phyloP scores from a whole-genome alignment of 2,113 vertebrate species.

The Willisornis vidua region DNA sequence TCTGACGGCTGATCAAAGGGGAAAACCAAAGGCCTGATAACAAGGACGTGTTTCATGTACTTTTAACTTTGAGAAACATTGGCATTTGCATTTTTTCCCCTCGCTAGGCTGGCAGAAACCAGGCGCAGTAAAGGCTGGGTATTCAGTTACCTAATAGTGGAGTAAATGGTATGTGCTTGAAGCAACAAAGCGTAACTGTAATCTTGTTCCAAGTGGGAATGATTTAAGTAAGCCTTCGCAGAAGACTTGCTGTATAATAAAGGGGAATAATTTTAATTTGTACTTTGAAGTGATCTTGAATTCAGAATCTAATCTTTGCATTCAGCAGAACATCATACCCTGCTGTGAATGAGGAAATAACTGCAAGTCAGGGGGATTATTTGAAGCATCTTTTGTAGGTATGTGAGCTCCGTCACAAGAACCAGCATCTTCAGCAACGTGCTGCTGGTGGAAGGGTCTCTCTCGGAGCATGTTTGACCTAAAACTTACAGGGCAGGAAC shows the following conservation, averaged over 20 bases:
- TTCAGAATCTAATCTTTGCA: constrained; percentile 66
- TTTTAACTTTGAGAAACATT: constrained; percentile 80
- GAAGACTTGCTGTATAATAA: constrained; percentile 69
- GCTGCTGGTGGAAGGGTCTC: not conserved
- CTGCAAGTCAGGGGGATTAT: constrained; percentile 39
- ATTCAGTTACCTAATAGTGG: constrained; percentile 77
- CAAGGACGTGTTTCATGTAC: constrained; percentile 78
- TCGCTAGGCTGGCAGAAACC: constrained; percentile 73
- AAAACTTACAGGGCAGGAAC: not conserved
- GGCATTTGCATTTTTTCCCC: constrained; percentile 77
- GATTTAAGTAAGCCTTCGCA: constrained; percentile 69
- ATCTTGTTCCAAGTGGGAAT: constrained; percentile 74
- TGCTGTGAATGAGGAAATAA: constrained; percentile 37
- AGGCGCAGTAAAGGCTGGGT: constrained; percentile 67
- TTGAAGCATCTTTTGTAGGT: constrained; percentile 23
- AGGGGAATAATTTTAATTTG: constrained; percentile 69
- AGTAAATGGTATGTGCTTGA: constrained; percentile 75
- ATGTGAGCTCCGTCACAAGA: not conserved
- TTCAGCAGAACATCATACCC: constrained; percentile 38
- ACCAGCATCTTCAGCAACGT: not conserved
- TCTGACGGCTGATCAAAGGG: constrained; percentile 93
- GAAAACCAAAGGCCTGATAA: constrained; percentile 86
- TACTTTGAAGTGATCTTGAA: constrained; percentile 75
- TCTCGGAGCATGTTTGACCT: not conserved
- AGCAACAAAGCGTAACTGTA: constrained; percentile 74